Evolutionary conservation across 2,888 invertebrate genomes (phyloP), one percentile per base, ranked within the genome.

Genomic region (Pegoplata infirma): DNA sequence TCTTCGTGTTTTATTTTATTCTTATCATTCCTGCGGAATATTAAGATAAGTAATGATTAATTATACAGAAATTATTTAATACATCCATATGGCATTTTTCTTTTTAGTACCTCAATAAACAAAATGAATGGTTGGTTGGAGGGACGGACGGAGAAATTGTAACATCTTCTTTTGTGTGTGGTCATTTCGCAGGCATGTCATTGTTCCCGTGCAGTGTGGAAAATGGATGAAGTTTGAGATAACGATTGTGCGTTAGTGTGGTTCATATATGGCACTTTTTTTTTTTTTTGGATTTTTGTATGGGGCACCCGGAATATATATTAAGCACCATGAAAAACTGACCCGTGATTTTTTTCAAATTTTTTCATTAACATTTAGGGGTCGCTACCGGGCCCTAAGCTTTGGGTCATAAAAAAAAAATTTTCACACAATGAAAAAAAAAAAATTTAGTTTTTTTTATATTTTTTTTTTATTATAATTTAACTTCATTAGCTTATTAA

Each of bases 31-130:
- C 36, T n/a, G n/a, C 12, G 36, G 36, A 40, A 5, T 2, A 40
- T 12, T 40, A 40, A 63, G 51, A 63, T 63, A 63, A 51, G 49
- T 49, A 32, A 36, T 63, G 63, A 63, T 51, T 63, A 63, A 63
- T 63, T 63, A 63, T 49, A 49, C 36, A 4, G 51, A 63, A 63
- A 63, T 63, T 63, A 51, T 63, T 63, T 63, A 63, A 63, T 63
- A 63, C 63, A 25, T 28, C 63, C 63, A 63, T 63, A 63, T 51
- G 63, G 36, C 51, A n/a, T 63, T 49, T 49, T 16, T 36, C 49
- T 49, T 19, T 63, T 32, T 32, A 36, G 32, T 32, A 19, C 49
- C 21, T 12, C 5, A 63, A 49, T n/a, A 40, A n/a, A 4, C n/a
- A 40, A 5, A 40, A n/a, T 12, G 12, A 36, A 25, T 25, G 25